phyloP scores from a whole-genome alignment of 2,888 invertebrate species.

The Lasioglossum vierecki region DNA sequence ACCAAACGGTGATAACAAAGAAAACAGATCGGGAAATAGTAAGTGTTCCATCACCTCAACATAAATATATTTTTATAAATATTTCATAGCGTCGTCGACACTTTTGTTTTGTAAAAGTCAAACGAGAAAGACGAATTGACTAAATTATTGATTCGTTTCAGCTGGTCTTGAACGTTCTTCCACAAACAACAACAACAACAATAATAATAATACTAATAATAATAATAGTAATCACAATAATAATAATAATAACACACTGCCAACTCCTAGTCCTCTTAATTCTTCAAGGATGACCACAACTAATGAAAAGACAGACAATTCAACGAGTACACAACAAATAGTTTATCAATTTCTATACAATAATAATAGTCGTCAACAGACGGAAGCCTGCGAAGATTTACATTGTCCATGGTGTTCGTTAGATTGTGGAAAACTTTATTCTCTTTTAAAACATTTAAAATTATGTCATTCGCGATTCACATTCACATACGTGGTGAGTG shows the following conservation, averaged over 20 bases:
- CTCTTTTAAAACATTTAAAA: conserved; percentile 96
- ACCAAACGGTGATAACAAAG: conserved; percentile 83
- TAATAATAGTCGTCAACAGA: conserved; percentile 97
- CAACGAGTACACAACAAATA: conserved; percentile 88
- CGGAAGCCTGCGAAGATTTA: conserved; percentile 96
- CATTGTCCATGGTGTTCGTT: conserved; percentile 98
- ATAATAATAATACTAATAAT: conserved; percentile 75
- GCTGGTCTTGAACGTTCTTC: conserved; percentile 80
- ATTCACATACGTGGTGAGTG: conserved; percentile 94
- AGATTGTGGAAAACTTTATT: conserved; percentile 94
- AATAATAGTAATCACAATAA: conserved; percentile 80
- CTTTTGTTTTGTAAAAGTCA: too few species aligned
- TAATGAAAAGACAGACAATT: conserved; percentile 76
- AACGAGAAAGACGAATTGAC: background rate
- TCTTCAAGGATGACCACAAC: conserved; percentile 78
- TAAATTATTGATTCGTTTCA: conserved; percentile 55
- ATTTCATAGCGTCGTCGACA: too few species aligned
- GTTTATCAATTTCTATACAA: conserved; percentile 98
- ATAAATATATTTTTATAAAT: too few species aligned
- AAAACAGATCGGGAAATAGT: conserved; percentile 82
- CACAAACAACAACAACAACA: conserved; percentile 79
- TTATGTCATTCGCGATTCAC: conserved; percentile 96
- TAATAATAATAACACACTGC: conserved; percentile 80
- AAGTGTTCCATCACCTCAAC: conserved; percentile 6
- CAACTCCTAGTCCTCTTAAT: conserved; percentile 79